phyloP scores from a whole-genome alignment of 2,888 invertebrate genomes.

The Ephialtes manifestator region DNA sequence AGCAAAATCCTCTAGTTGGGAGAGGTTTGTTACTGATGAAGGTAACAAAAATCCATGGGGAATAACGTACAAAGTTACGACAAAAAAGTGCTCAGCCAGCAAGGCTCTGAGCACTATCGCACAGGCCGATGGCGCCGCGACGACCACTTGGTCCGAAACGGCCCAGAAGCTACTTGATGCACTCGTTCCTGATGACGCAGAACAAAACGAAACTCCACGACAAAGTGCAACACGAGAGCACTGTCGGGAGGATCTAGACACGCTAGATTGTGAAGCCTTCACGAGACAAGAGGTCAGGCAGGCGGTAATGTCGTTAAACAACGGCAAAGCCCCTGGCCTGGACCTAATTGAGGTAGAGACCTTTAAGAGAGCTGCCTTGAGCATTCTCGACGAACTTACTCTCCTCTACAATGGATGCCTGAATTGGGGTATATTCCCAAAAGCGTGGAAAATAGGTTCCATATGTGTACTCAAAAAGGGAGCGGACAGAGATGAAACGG shows the following conservation, averaged over 20 bases:
- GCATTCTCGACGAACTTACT: background rate
- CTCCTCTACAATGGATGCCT: background rate
- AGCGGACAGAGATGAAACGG: no score
- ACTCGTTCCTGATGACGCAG: background rate
- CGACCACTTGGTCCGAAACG: background rate
- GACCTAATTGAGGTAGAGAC: background rate
- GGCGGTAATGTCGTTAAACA: background rate
- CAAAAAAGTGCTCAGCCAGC: background rate
- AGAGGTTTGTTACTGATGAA: background rate
- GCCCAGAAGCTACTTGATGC: background rate
- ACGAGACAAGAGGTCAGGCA: background rate
- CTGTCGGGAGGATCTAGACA: background rate
- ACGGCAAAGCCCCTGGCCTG: background rate
- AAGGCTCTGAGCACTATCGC: background rate
- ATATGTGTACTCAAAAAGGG: background rate
- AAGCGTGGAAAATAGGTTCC: conserved; percentile 16
- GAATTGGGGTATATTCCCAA: conserved; percentile 10
- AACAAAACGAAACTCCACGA: background rate
- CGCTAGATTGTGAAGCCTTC: background rate
- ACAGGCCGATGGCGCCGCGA: background rate
- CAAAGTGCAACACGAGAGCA: background rate
- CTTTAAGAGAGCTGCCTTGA: background rate
- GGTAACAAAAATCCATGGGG: conserved; percentile 30
- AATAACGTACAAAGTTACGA: background rate
- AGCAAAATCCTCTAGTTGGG: background rate